These are phyloP conservation scores for Dynastes tityus DNA, from an alignment of 2,888 invertebrate genomes.

Conservation along the genomic window DNA sequence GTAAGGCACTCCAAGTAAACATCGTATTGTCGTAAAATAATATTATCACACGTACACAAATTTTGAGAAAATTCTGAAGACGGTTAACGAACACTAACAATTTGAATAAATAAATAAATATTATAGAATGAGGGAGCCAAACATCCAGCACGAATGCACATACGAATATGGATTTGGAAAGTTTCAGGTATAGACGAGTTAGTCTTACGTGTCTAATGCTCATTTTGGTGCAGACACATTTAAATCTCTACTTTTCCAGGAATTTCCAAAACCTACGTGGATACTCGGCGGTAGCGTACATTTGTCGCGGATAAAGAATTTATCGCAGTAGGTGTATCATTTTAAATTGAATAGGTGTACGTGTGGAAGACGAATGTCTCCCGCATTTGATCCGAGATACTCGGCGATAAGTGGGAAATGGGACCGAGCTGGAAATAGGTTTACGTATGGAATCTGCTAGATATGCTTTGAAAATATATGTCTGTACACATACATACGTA, in stretches of 20 bases:
- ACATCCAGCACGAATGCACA: background rate
- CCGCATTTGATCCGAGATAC: background rate
- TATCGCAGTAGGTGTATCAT: constrained; percentile 10
- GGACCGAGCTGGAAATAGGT: too few species aligned
- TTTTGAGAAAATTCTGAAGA: constrained; percentile 12
- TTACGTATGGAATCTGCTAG: too few species aligned
- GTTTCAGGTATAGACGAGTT: background rate
- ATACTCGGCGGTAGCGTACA: background rate
- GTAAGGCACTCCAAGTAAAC: background rate
- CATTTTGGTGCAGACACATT: background rate
- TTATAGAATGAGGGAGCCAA: background rate
- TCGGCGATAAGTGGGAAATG: too few species aligned
- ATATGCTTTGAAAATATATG: too few species aligned
- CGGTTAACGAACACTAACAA: constrained; percentile 22
- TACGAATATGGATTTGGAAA: background rate
- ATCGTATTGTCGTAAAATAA: constrained; percentile 18
- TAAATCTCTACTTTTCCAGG: background rate
- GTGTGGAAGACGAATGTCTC: background rate
- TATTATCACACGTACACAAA: constrained; percentile 25
- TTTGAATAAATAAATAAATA: constrained; percentile 29
- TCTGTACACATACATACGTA: too few species aligned
- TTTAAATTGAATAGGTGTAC: background rate
- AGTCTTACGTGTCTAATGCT: background rate
- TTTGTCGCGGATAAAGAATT: constrained; percentile 4
- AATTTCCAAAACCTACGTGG: background rate